These are phyloP conservation scores for Antennarius striatus DNA, from an alignment of 2,113 vertebrate species.

Conservation along the genomic window DNA sequence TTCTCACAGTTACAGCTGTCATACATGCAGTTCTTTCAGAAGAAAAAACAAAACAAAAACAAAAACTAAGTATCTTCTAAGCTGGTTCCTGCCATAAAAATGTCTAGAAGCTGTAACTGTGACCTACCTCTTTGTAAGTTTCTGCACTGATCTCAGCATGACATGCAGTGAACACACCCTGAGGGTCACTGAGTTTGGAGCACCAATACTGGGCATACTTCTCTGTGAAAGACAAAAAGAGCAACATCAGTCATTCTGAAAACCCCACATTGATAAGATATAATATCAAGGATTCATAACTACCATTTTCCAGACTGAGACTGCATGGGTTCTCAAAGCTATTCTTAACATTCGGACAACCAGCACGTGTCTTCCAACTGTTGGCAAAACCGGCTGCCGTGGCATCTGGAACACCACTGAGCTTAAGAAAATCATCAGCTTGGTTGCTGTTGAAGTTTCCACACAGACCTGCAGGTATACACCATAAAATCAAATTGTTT, in stretches of 20 bases:
- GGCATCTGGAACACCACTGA: constrained; percentile 69
- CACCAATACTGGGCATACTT: constrained; percentile 88
- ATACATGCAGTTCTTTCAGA: constrained; percentile 89
- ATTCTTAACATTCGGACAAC: constrained; percentile 62
- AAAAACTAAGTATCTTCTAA: background rate
- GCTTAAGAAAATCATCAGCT: constrained; percentile 73
- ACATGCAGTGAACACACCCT: constrained; percentile 82
- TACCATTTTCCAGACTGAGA: constrained; percentile 77
- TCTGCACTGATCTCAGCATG: constrained; percentile 81
- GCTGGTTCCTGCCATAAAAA: no score
- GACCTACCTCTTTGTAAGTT: constrained; percentile 79
- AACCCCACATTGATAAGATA: background rate
- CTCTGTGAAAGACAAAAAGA: constrained; percentile 73
- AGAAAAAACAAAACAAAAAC: constrained; percentile 7
- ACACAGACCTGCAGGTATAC: constrained; percentile 71
- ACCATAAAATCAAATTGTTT: no score
- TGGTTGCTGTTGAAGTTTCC: constrained; percentile 78
- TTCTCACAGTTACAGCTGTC: constrained; percentile 92
- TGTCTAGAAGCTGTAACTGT: background rate
- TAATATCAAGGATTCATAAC: background rate
- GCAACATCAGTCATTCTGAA: background rate
- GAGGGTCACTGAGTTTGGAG: constrained; percentile 73
- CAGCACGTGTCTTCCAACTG: constrained; percentile 73
- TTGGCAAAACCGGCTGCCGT: constrained; percentile 75
- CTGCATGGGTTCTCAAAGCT: constrained; percentile 72